Evolutionary conservation across 92 coral and sea anemone species (phyloP).

Genomic region (Diadumene lineata): DNA sequence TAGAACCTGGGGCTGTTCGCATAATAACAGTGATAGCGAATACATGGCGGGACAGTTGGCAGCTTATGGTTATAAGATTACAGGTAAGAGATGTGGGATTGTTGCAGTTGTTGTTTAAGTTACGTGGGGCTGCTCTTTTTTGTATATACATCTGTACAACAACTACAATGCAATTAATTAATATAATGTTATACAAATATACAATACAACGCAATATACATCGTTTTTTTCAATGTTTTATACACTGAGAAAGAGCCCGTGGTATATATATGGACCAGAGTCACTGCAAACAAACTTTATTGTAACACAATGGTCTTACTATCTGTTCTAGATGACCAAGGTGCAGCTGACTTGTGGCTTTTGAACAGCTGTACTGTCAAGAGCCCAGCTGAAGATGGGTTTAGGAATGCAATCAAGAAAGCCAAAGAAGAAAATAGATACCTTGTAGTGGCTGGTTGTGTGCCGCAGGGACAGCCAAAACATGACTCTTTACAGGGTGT

Average conservation of each 20-base stretch:
- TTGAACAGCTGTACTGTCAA: conserved; percentile 96
- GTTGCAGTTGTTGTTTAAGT: too few relatives aligned
- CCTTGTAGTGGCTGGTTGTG: conserved; percentile 96
- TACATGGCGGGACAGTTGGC: conserved; percentile 99
- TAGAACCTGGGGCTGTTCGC: conserved; percentile 98
- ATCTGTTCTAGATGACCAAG: conserved; percentile 60
- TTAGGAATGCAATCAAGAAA: conserved; percentile 86
- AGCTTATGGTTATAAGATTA: conserved; percentile 90
- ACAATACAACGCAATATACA: too few relatives aligned
- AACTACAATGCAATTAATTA: too few relatives aligned
- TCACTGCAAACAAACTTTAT: too few relatives aligned
- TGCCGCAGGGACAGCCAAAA: conserved; percentile 94
- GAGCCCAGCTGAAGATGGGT: conserved; percentile 94
- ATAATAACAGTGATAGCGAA: conserved; percentile 96
- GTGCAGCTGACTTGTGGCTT: conserved; percentile 89
- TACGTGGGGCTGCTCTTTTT: too few relatives aligned
- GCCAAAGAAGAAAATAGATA: conserved; percentile 82
- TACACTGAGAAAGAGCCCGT: too few relatives aligned
- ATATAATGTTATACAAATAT: too few relatives aligned
- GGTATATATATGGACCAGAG: too few relatives aligned
- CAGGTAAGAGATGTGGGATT: conserved; percentile 76
- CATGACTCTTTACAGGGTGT: conserved; percentile 89
- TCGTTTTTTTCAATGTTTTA: too few relatives aligned
- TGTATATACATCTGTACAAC: too few relatives aligned
- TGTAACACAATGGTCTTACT: background rate